These are phyloP conservation scores for Diplazon laetatorius DNA, from an alignment of 2,888 invertebrate genomes.

Conservation along the genomic window DNA sequence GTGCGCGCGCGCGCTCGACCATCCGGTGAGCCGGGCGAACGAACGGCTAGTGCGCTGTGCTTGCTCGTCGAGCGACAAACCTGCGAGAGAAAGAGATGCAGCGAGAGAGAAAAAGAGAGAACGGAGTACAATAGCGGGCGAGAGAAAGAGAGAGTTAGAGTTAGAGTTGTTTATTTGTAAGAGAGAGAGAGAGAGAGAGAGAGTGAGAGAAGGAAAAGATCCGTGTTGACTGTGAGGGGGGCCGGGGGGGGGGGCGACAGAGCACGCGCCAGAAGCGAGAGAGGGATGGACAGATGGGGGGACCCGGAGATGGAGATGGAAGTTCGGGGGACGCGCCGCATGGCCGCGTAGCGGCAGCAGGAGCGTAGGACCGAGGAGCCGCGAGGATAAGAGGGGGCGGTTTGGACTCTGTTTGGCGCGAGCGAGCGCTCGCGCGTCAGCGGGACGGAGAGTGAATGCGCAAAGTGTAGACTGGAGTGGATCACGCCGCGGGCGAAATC, in stretches of 20 bases:
- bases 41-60: conserved; percentile 51
- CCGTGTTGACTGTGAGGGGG: conserved; percentile 14
- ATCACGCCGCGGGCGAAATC: conserved; percentile 57
- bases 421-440: conserved; percentile 60
- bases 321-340: conserved; percentile 56
- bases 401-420: conserved; percentile 53
- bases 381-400: conserved; percentile 64
- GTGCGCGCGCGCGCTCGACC: conserved; percentile 70
- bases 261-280: conserved; percentile 64
- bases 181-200: conserved; percentile 3
- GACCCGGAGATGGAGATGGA: conserved; percentile 48
- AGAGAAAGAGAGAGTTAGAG: conserved; percentile 9
- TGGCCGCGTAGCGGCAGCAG: conserved; percentile 49
- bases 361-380: conserved; percentile 45
- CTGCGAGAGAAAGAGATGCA: conserved; percentile 41
- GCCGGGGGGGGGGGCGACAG: conserved; percentile 14
- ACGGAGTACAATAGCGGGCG: conserved; percentile 13
- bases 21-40: conserved; percentile 63
- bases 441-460: conserved; percentile 60
- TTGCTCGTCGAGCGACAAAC: conserved; percentile 60
- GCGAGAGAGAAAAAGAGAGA: conserved; percentile 31
- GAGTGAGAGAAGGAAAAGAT: conserved; percentile 52
- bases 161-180: no score
- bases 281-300: conserved; percentile 52
- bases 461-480: conserved; percentile 57